Conservation (phyloP, 2,113 vertebrate genomes). For the Corynorhinus townsendii region DNA sequence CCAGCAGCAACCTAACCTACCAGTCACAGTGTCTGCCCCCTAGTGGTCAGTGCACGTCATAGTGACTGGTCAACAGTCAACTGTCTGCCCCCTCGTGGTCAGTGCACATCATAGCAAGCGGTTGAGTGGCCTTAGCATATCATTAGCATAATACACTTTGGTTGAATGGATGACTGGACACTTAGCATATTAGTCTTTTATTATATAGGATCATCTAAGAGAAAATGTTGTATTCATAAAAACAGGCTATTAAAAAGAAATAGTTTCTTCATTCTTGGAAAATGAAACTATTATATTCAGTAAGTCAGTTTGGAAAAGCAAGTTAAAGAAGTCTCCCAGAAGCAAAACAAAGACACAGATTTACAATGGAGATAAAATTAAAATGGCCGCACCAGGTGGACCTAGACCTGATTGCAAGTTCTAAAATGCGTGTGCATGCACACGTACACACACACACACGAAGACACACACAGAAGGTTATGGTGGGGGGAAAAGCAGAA, state of each 20-base stretch:
- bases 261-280: not conserved
- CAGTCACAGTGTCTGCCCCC: too few species aligned
- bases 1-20: too few species aligned
- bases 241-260: not conserved
- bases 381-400: not conserved
- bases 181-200: too few species aligned
- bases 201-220: not conserved
- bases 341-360: not conserved
- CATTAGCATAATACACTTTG: too few species aligned
- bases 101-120: too few species aligned
- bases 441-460: fast-evolving
- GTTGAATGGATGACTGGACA: too few species aligned
- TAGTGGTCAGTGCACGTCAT: too few species aligned
- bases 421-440: not conserved
- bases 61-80: too few species aligned
- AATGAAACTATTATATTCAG: not conserved
- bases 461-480: not conserved
- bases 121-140: too few species aligned
- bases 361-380: not conserved
- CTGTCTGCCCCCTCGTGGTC: too few species aligned
- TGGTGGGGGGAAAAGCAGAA: not conserved
- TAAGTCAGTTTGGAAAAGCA: not conserved
- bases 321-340: not conserved
- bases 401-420: not conserved
- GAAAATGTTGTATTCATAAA: not conserved